phyloP scores from a whole-genome alignment of 1,140 invertebrate genomes.

The Venustaconcha ellipsiformis region DNA sequence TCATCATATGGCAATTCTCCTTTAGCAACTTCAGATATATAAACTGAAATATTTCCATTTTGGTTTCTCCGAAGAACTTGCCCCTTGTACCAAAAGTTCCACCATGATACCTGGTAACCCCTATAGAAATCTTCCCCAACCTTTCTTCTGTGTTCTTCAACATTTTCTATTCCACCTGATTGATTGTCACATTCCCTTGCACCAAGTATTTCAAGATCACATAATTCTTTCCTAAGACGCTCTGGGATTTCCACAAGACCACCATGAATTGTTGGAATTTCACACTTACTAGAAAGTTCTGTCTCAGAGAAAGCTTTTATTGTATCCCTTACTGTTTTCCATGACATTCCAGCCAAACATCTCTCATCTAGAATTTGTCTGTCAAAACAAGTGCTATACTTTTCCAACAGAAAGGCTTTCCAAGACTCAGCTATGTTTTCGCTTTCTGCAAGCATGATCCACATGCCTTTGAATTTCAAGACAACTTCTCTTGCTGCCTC shows the following conservation, averaged over 20 bases:
- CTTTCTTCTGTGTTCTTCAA: slow-evolving; percentile 11
- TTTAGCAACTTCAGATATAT: slow-evolving; percentile 19
- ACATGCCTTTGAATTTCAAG: slow-evolving; percentile 34
- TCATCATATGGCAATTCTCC: slow-evolving; percentile 19
- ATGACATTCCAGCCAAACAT: slow-evolving; percentile 24
- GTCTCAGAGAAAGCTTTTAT: slow-evolving; percentile 11
- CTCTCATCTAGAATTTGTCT: slow-evolving; percentile 11
- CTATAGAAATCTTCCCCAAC: slow-evolving; percentile 35
- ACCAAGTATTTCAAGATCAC: slow-evolving; percentile 39
- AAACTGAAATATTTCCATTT: slow-evolving; percentile 6
- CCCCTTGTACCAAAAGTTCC: slow-evolving; percentile 38
- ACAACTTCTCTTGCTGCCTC: slow-evolving; percentile 42
- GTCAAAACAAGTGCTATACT: slow-evolving; percentile 11
- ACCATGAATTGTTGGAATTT: slow-evolving; percentile 29
- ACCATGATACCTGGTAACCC: slow-evolving; percentile 36
- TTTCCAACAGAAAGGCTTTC: slow-evolving; percentile 27
- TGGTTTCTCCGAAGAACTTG: slow-evolving; percentile 36
- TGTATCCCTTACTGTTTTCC: slow-evolving; percentile 22
- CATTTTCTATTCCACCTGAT: neutral
- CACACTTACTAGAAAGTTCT: slow-evolving; percentile 16
- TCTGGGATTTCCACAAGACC: slow-evolving; percentile 16
- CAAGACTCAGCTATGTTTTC: slow-evolving; percentile 26
- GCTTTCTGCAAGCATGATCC: slow-evolving; percentile 35
- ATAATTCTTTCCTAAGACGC: slow-evolving; percentile 34
- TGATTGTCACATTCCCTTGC: slow-evolving; percentile 18